phyloP scores from a whole-genome alignment of 2,113 vertebrate genomes.

The Castor canadensis region DNA sequence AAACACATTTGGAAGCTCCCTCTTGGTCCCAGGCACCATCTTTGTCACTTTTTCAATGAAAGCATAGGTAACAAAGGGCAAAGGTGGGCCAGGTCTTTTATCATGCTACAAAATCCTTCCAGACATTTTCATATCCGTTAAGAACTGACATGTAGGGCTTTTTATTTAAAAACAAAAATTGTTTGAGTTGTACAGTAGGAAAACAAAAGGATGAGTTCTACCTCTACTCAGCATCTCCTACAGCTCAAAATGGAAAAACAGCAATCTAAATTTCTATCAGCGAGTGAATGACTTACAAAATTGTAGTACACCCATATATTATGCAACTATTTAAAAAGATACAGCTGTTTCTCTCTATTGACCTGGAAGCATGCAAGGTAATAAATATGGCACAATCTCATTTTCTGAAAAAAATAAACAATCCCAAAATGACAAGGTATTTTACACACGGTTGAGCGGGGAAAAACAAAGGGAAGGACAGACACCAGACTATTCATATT shows the following conservation, averaged over 20 bases:
- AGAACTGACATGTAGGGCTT: background rate
- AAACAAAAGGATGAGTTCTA: background rate
- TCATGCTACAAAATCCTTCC: background rate
- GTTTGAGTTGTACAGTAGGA: background rate
- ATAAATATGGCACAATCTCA: background rate
- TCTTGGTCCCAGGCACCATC: background rate
- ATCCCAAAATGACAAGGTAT: background rate
- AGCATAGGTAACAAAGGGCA: background rate
- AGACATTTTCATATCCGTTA: background rate
- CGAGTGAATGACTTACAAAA: background rate
- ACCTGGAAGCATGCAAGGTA: background rate
- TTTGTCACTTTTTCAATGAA: background rate
- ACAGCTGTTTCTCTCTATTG: background rate
- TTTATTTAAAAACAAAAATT: slow-evolving; percentile 12
- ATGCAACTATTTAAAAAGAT: slow-evolving; percentile 5
- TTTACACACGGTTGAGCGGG: background rate
- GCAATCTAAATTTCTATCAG: background rate
- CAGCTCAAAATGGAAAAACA: background rate
- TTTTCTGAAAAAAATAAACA: slow-evolving; percentile 31
- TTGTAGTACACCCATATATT: background rate
- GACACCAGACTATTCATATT: background rate
- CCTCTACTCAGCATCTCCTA: background rate
- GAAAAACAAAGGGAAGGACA: background rate
- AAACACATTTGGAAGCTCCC: background rate
- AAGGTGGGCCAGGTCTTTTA: background rate